Evolutionary conservation across 2,797 vertebrate genomes (phyloP).

Genomic region (Rhabdophis nuchalis): DNA sequence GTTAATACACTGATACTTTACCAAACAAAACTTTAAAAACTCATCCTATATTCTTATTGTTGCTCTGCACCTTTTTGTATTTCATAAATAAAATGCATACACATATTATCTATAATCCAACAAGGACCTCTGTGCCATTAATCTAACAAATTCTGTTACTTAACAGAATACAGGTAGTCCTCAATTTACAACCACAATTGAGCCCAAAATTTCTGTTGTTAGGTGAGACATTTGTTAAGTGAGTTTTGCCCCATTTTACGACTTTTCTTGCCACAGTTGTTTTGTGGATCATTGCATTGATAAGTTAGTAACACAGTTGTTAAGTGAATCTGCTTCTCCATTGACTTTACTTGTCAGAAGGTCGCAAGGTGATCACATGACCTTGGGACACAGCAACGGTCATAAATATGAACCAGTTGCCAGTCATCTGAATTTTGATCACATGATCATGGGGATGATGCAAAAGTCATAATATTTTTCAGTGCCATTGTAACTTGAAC

Average conservation of each 20-base stretch:
- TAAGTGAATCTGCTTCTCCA: neutral
- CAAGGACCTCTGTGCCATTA: neutral
- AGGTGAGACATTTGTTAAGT: neutral
- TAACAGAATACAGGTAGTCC: neutral
- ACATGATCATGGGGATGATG: neutral
- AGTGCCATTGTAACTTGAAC: neutral
- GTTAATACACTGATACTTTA: neutral
- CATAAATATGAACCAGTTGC: neutral
- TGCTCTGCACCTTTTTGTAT: neutral
- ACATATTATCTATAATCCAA: neutral
- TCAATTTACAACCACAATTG: neutral
- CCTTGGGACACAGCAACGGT: neutral
- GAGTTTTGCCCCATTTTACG: neutral
- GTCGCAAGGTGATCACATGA: neutral
- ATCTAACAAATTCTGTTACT: neutral
- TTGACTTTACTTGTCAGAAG: neutral
- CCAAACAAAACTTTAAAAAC: neutral
- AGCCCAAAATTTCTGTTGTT: neutral
- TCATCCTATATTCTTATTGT: neutral
- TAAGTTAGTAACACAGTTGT: neutral
- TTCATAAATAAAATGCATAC: neutral
- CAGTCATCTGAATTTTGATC: neutral
- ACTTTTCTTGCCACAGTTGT: neutral
- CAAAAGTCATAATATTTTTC: neutral
- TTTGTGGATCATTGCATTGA: neutral